Evolutionary conservation across 2,797 vertebrate genomes (phyloP).

Genomic region (Sebastes matsubarae): DNA sequence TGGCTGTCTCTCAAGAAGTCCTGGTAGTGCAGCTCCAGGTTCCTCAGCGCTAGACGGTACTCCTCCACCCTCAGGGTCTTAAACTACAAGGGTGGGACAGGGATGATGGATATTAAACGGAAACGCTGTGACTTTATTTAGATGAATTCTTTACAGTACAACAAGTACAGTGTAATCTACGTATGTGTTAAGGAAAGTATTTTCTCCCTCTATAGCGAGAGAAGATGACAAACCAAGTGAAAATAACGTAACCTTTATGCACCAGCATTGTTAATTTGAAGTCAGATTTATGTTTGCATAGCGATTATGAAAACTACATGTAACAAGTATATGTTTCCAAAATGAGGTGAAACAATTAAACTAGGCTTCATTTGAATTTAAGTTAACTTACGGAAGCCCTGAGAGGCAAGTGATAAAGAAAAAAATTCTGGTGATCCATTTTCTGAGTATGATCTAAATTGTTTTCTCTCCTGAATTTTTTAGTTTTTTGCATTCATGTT

Average conservation of each 20-base stretch:
- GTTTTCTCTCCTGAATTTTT: too few relatives aligned
- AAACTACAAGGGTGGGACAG: conserved; percentile 76
- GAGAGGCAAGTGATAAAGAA: neutral
- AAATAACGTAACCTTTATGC: neutral
- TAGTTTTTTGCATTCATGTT: neutral
- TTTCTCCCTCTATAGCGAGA: neutral
- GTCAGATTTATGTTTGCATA: neutral
- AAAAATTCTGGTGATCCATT: too few relatives aligned
- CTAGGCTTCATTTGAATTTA: neutral
- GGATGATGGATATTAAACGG: neutral
- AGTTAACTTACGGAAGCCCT: neutral
- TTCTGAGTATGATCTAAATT: too few relatives aligned
- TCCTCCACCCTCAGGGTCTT: conserved; percentile 90
- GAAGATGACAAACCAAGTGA: neutral
- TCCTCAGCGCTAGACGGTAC: conserved; percentile 86
- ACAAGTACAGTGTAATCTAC: neutral
- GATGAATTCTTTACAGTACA: neutral
- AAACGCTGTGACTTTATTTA: neutral
- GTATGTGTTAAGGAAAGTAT: neutral
- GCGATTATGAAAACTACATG: neutral
- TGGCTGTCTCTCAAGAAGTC: conserved; percentile 91
- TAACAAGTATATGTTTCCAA: neutral
- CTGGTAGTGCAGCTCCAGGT: conserved; percentile 92
- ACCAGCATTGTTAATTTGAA: neutral
- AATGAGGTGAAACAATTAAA: neutral